Percentiles rank a stretch among this genome's conserved stretches.
phyloP scores from a whole-genome alignment of 2,797 vertebrate genomes.

The Acanthurus leucopareius region DNA sequence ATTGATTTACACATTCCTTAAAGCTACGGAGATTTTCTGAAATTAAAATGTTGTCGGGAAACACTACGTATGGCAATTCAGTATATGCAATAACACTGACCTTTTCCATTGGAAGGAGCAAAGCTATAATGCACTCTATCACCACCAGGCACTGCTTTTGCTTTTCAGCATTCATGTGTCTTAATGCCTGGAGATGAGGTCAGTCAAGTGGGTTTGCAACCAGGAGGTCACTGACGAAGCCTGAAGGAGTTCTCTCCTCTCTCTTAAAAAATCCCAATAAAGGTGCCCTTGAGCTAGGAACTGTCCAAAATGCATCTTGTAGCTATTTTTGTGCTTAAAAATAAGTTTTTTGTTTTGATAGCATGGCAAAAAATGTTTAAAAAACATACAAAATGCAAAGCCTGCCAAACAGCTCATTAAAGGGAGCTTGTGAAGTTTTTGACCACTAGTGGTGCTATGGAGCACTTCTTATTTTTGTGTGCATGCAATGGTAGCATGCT shows the following conservation, averaged over 20 bases:
- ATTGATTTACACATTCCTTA: slow-evolving; percentile 23
- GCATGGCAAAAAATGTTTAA: neutral
- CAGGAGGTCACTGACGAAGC: slow-evolving; percentile 25
- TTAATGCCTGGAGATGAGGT: slow-evolving; percentile 27
- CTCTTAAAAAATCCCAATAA: neutral
- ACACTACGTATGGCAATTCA: slow-evolving; percentile 5
- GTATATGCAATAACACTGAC: slow-evolving; percentile 29
- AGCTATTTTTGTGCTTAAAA: neutral
- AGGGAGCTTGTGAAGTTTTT: neutral
- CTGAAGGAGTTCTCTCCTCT: slow-evolving; percentile 8
- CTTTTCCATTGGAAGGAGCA: slow-evolving; percentile 27
- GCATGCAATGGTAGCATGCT: neutral
- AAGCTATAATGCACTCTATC: slow-evolving; percentile 32
- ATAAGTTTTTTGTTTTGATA: neutral
- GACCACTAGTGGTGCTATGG: neutral
- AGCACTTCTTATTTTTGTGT: neutral
- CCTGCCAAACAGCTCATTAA: neutral
- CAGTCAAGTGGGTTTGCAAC: slow-evolving; percentile 32
- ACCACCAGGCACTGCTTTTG: slow-evolving; percentile 3
- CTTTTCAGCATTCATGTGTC: slow-evolving; percentile 33
- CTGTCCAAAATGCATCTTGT: neutral
- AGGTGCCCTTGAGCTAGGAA: slow-evolving; percentile 13
- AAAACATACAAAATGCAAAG: neutral
- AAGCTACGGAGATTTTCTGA: slow-evolving; percentile 31
- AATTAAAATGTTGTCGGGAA: slow-evolving; percentile 38